Base-by-base conservation (phyloP, 2,797 vertebrate genomes). In the Xenopus petersii region DNA sequence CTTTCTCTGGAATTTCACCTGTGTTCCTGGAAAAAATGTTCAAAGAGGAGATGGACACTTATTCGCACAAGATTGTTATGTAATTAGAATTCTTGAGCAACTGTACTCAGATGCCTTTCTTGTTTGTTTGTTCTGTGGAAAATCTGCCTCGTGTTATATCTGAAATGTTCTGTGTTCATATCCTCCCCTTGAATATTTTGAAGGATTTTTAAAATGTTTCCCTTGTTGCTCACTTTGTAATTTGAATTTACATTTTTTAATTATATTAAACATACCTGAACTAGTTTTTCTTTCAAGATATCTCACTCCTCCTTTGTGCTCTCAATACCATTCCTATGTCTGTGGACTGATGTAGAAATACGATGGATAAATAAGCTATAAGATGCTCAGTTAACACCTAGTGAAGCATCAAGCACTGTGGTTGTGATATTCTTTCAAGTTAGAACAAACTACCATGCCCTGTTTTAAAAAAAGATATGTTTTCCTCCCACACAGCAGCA, bases 61-160 rank as follows among this genome's bases (percentile, higher is more conserved):
- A 70, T 68, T 73, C 70, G 69, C 68, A 65, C 5, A 63, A 71
- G 68, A 66, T 69, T 17, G 54, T 77, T 67, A 71, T 77, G 67
- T 73, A 49, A 78, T 78, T 78, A 78, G 71, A 73, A 78, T 64
- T 73, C 71, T 73, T 73, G 60, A 69, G 63, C 21, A 70, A 75
- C 73, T 30, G 73, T 47, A 13, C 61, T 70, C 13, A 21, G 56
- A 79, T 74, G 24, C 54, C 55, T 74, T 69, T 70, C 61, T 60
- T 79, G 60, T 70, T 79, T 73, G 66, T 70, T 70, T 74, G 60
- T 74, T 70, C 74, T 13, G 30, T 74, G 76, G 76, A 79, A 79
- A 79, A 26, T 69, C 64, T 65, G 46, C 58, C 55, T 70, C 61
- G 66, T 66, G 51, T 46, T 64, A 63, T 30, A 58, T 66, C 54